Evolutionary conservation across 2,113 vertebrate species (phyloP).

Genomic region (Murina feae): DNA sequence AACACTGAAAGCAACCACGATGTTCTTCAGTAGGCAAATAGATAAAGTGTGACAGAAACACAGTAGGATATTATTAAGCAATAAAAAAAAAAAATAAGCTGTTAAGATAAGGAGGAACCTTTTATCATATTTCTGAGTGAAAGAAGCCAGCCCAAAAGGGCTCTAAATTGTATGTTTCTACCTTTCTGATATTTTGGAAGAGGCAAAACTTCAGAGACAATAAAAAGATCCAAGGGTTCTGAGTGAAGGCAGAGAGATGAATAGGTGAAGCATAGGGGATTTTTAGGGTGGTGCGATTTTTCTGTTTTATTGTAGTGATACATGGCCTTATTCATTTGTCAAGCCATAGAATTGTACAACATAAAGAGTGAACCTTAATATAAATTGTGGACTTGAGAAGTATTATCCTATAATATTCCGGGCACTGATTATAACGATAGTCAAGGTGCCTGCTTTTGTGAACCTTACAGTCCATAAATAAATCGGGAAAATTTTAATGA

Average conservation of each 20-base stretch:
- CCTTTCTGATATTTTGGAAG: neutral
- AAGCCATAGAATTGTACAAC: too few relatives aligned
- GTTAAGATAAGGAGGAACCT: neutral
- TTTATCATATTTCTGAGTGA: neutral
- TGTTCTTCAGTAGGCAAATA: neutral
- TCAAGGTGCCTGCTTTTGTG: neutral
- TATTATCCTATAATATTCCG: neutral
- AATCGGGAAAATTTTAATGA: neutral
- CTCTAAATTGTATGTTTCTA: neutral
- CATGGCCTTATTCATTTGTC: too few relatives aligned
- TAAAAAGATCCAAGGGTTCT: neutral
- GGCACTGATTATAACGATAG: neutral
- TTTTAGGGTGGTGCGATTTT: too few relatives aligned
- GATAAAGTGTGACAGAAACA: neutral
- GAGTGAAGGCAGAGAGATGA: too few relatives aligned
- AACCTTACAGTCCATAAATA: neutral
- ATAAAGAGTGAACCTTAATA: too few relatives aligned
- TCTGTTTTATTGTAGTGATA: too few relatives aligned
- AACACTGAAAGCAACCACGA: neutral
- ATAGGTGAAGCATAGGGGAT: too few relatives aligned
- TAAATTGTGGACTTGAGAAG: neutral
- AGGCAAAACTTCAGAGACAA: neutral
- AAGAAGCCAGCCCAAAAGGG: neutral
- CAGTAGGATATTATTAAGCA: neutral
- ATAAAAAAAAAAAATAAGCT: neutral